Evolutionary conservation across 2,113 vertebrate species (phyloP).

Genomic region (Paratilapia polleni): DNA sequence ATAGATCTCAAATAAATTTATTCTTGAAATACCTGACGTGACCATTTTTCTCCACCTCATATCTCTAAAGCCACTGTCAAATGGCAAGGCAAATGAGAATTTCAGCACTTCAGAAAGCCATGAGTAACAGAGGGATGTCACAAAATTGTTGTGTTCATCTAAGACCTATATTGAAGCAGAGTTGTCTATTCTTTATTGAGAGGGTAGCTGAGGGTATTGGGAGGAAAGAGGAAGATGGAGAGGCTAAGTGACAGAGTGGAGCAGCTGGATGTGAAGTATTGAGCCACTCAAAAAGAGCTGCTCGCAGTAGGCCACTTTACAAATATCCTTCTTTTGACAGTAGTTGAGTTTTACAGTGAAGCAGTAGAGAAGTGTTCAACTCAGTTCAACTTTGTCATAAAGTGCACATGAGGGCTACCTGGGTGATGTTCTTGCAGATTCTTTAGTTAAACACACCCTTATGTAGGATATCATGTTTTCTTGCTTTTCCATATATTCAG

Average conservation of each 20-base stretch:
- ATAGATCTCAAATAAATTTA: background rate
- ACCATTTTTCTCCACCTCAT: background rate
- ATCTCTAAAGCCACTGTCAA: constrained; percentile 11
- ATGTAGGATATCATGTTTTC: background rate
- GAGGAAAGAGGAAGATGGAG: constrained; percentile 36
- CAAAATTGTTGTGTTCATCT: background rate
- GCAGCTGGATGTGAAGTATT: constrained; percentile 45
- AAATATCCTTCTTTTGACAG: constrained; percentile 18
- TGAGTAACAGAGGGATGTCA: constrained; percentile 6
- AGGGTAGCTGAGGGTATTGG: constrained; percentile 25
- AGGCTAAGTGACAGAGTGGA: constrained; percentile 53
- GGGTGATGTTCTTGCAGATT: fast-evolving
- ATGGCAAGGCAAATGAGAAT: constrained; percentile 30
- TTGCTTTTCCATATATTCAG: background rate
- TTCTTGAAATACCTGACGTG: constrained; percentile 14
- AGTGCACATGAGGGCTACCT: background rate
- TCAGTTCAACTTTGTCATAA: constrained; percentile 26
- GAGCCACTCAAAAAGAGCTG: constrained; percentile 42
- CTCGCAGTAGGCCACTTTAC: constrained; percentile 38
- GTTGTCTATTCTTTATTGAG: constrained; percentile 55
- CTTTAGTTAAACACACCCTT: background rate
- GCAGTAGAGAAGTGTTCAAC: background rate
- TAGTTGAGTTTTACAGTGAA: constrained; percentile 24
- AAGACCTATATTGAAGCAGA: constrained; percentile 2
- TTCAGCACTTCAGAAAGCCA: constrained; percentile 41